A percentile compares a stretch with the other conserved stretches of the same genome.
These are phyloP conservation scores for Cherax destructor DNA, from an alignment of 1,140 invertebrate genomes.

Conservation along the genomic window DNA sequence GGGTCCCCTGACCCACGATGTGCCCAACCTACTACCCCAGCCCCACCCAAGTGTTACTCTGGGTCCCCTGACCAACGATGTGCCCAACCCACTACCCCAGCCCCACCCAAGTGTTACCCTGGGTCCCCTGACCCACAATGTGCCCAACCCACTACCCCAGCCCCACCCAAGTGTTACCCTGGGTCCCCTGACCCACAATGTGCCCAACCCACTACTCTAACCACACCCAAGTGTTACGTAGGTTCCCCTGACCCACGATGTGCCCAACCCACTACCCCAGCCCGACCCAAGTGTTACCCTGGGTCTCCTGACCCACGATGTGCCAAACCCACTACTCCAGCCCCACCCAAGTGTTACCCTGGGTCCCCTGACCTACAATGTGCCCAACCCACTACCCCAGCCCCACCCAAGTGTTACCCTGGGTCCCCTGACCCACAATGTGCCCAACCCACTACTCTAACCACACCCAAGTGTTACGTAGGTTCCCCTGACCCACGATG, in stretches of 20 bases:
- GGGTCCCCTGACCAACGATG: slow-evolving; percentile 57
- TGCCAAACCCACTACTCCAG: neutral
- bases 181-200: neutral
- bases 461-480: slow-evolving; percentile 31
- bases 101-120: neutral
- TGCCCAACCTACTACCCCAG: neutral
- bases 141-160: neutral
- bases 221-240: neutral
- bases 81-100: slow-evolving; percentile 15
- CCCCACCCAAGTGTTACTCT: neutral
- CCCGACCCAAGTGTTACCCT: neutral
- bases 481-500: slow-evolving; percentile 57
- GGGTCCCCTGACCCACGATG: neutral
- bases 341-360: neutral
- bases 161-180: neutral
- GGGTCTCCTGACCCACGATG: neutral
- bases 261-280: slow-evolving; percentile 24
- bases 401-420: neutral
- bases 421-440: slow-evolving; percentile 14
- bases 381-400: neutral
- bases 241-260: slow-evolving; percentile 57
- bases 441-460: neutral
- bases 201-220: neutral
- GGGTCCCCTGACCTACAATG: slow-evolving; percentile 21
- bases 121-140: neutral